Evolutionary conservation across 2,888 invertebrate species (phyloP).

Genomic region (Dexiosoma caninum): DNA sequence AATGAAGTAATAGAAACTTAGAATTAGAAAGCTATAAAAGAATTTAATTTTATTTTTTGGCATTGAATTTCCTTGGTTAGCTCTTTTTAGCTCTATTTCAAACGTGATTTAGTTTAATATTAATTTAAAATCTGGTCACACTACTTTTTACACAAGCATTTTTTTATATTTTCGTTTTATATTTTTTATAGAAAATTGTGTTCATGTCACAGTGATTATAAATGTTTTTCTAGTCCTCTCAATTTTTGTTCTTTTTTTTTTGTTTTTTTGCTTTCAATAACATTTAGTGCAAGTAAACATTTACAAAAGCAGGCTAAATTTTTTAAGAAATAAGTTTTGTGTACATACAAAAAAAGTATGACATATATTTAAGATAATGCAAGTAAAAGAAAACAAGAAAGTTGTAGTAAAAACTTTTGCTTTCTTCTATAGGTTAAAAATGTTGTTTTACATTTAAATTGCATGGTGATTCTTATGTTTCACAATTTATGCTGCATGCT

Average conservation of each 20-base stretch:
- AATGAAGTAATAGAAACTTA: too few species aligned
- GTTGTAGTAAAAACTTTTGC: neutral
- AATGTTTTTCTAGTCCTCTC: conserved; percentile 29
- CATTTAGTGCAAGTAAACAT: conserved; percentile 37
- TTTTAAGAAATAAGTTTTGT: conserved; percentile 12
- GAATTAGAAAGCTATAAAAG: too few species aligned
- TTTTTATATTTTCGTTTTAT: neutral
- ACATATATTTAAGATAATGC: neutral
- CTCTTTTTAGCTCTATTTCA: too few species aligned
- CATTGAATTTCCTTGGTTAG: too few species aligned
- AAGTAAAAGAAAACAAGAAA: neutral
- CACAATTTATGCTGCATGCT: neutral
- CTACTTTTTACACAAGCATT: neutral
- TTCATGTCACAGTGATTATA: conserved; percentile 42
- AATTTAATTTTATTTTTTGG: too few species aligned
- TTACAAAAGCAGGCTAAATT: conserved; percentile 14
- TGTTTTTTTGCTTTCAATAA: neutral
- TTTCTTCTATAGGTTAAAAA: neutral
- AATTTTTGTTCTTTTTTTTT: neutral
- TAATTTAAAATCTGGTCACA: too few species aligned
- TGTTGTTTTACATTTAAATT: neutral
- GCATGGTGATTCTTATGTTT: neutral
- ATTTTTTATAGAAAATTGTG: conserved; percentile 26
- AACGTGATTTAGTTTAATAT: too few species aligned
- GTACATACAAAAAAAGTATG: neutral